phyloP scores from a whole-genome alignment of 2,113 vertebrate genomes.

The Opisthocomus hoazin region DNA sequence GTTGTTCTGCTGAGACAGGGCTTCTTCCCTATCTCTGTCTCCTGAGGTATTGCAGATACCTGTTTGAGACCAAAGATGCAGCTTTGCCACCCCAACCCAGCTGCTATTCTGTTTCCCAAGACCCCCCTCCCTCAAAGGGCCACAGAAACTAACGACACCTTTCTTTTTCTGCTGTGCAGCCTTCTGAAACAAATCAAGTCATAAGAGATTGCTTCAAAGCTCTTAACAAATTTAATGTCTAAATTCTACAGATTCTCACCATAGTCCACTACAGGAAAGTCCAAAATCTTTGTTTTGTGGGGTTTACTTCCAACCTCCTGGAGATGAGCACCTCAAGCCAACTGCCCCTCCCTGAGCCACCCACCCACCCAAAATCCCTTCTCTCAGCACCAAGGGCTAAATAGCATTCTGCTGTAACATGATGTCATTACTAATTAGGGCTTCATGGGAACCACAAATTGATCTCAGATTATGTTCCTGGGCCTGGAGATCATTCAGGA shows the following conservation, averaged over 20 bases:
- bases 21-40: not conserved
- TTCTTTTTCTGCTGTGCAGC: not conserved
- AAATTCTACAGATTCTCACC: not conserved
- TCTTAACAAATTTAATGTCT: not conserved
- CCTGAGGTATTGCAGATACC: not conserved
- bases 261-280: not conserved
- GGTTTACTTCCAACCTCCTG: not conserved
- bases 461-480: slow-evolving; percentile 60
- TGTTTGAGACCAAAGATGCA: not conserved
- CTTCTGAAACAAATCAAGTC: not conserved
- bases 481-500: not conserved
- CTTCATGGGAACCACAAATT: not conserved
- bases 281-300: not conserved
- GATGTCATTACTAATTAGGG: slow-evolving; percentile 34
- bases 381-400: not conserved
- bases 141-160: not conserved
- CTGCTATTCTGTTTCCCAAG: not conserved
- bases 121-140: not conserved
- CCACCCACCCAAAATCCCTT: not conserved
- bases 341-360: no score
- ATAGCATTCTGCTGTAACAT: not conserved
- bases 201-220: not conserved
- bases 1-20: not conserved
- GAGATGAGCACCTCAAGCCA: not conserved
- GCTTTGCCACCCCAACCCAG: not conserved